phyloP scores from a whole-genome alignment of 1,140 invertebrate genomes.

The Araneus ventricosus region DNA sequence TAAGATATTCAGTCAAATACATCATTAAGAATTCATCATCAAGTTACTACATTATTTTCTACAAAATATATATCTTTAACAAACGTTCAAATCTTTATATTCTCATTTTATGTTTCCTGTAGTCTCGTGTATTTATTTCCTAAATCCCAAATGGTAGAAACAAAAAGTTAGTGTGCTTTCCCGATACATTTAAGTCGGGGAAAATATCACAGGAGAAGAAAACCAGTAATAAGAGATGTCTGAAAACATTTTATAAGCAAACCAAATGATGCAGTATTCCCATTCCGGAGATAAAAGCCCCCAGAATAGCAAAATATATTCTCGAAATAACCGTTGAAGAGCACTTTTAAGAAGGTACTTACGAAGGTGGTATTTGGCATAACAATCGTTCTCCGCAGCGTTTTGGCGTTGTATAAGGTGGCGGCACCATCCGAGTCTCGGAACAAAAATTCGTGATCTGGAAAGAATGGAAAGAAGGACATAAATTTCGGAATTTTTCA shows the following conservation, averaged over 20 bases:
- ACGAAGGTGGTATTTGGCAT: conserved; percentile 74
- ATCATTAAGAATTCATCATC: too few relatives aligned
- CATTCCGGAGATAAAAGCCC: not conserved
- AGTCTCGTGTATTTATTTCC: too few relatives aligned
- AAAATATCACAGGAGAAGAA: not conserved
- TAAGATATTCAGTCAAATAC: too few relatives aligned
- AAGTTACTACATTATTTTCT: too few relatives aligned
- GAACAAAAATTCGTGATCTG: conserved; percentile 70
- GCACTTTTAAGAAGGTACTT: conserved; percentile 27
- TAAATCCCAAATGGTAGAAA: not conserved
- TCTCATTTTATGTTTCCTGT: too few relatives aligned
- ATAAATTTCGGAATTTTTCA: too few relatives aligned
- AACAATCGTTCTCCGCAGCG: conserved; percentile 52
- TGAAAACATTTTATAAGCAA: conserved; percentile 14
- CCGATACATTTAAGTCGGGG: not conserved
- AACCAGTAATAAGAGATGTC: not conserved
- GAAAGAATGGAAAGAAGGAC: not conserved
- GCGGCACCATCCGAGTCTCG: conserved; percentile 67
- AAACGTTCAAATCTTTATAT: too few relatives aligned
- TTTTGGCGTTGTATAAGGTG: conserved; percentile 60
- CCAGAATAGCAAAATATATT: not conserved
- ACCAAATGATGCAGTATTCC: not conserved
- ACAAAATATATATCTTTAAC: too few relatives aligned
- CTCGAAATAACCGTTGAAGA: not conserved
- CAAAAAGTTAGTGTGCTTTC: not conserved